A percentile compares a stretch with the other conserved stretches of the same genome.
These are phyloP conservation scores for Pseudococcus longispinus DNA, from an alignment of 2,888 invertebrate genomes.

Conservation along the genomic window DNA sequence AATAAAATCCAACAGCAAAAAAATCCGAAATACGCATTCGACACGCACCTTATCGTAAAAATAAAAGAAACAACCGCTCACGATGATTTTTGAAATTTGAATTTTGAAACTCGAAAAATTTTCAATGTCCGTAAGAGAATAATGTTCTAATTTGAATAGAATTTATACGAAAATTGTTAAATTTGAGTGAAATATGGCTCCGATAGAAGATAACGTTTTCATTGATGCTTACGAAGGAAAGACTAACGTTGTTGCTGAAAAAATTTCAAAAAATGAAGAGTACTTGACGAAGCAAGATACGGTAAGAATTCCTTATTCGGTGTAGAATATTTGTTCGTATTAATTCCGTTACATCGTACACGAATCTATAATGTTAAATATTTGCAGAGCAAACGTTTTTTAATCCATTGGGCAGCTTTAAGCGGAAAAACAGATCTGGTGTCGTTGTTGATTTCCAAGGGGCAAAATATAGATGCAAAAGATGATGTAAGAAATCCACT, in stretches of 20 bases:
- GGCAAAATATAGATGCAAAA: conserved; percentile 72
- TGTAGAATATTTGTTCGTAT: not conserved
- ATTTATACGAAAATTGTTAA: not conserved
- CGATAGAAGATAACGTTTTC: conserved; percentile 3
- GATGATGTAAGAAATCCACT: conserved; percentile 70
- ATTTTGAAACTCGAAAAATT: no score
- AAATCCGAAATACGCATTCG: not conserved
- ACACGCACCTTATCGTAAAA: not conserved
- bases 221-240: conserved; percentile 46
- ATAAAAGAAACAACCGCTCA: not conserved
- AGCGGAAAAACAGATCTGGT: conserved; percentile 80
- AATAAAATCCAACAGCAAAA: not conserved
- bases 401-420: conserved; percentile 82
- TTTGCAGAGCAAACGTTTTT: conserved; percentile 73
- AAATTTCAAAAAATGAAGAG: conserved; percentile 21
- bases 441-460: conserved; percentile 71
- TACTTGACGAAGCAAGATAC: conserved; percentile 3
- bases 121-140: no score
- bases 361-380: not conserved
- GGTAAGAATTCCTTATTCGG: not conserved
- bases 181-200: not conserved
- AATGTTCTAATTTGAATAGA: not conserved
- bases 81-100: not conserved
- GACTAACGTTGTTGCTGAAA: not conserved
- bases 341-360: no score